These are phyloP conservation scores for Cheilosia grossa DNA, from an alignment of 2,888 invertebrate species.

Conservation along the genomic window DNA sequence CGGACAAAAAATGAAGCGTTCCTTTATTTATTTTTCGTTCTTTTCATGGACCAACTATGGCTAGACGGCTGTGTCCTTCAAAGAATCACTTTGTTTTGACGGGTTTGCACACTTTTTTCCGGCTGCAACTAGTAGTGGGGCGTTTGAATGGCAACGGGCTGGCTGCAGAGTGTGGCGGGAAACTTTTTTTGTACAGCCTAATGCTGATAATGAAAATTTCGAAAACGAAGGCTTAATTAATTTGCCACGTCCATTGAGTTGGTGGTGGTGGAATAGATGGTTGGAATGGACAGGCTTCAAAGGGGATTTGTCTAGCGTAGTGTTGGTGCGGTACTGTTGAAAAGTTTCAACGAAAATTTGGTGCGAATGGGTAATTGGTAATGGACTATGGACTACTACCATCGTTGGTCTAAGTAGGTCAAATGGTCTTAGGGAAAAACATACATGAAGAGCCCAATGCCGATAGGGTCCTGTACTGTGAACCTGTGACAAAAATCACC, in stretches of 20 bases:
- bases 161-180: not conserved
- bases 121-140: not conserved
- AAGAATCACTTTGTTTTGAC: conserved; percentile 63
- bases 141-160: not conserved
- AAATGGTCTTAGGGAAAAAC: too few relatives aligned
- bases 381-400: too few relatives aligned
- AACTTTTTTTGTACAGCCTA: conserved; percentile 11
- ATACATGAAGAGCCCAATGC: too few relatives aligned
- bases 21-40: conserved; percentile 5
- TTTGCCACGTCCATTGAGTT: conserved; percentile 24
- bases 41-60: conserved; percentile 31
- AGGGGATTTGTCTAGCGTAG: too few relatives aligned
- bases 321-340: too few relatives aligned
- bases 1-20: conserved; percentile 27
- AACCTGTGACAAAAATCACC: too few relatives aligned
- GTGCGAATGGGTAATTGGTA: too few relatives aligned
- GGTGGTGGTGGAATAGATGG: not conserved
- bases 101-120: conserved; percentile 36
- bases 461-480: too few relatives aligned
- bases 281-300: too few relatives aligned
- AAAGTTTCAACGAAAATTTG: too few relatives aligned
- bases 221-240: conserved; percentile 52
- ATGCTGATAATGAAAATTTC: conserved; percentile 55
- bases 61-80: conserved; percentile 62
- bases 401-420: too few relatives aligned